Percentiles rank a stretch among this genome's conserved stretches.
Evolutionary conservation across 2,113 vertebrate species (phyloP).

Genomic region (Carassius auratus): DNA sequence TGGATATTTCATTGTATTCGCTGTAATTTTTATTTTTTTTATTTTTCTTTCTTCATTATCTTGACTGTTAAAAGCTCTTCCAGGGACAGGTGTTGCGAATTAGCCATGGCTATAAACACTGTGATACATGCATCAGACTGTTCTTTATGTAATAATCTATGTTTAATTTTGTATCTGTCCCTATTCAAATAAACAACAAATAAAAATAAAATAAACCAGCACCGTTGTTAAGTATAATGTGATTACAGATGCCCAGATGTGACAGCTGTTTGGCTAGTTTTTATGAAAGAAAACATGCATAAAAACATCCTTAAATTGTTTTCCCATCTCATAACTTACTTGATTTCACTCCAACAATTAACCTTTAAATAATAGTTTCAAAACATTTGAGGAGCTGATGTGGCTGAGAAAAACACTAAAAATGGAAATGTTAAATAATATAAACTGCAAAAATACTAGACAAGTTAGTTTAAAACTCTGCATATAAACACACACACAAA

Average conservation of each 20-base stretch:
- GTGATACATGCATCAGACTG: too few species aligned
- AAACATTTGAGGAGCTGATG: neutral
- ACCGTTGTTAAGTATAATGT: neutral
- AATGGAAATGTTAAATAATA: neutral
- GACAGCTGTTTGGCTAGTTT: neutral
- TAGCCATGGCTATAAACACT: too few species aligned
- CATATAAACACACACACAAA: neutral
- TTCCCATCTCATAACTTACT: constrained; percentile 6
- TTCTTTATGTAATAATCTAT: too few species aligned
- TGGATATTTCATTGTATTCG: too few species aligned
- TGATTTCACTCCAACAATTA: too few species aligned
- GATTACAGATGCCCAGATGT: neutral
- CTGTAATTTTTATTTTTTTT: too few species aligned
- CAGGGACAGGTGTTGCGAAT: too few species aligned
- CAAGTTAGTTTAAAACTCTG: neutral
- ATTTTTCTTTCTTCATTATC: too few species aligned
- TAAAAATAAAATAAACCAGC: too few species aligned
- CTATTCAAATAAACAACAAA: too few species aligned
- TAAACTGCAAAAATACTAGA: neutral
- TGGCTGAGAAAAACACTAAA: neutral
- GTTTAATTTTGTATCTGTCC: too few species aligned
- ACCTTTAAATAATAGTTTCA: neutral
- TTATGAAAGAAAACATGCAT: neutral
- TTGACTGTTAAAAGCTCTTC: too few species aligned
- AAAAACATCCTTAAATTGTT: neutral